Evolutionary conservation across 2,113 vertebrate species (phyloP).

Genomic region (Pteropus alecto): DNA sequence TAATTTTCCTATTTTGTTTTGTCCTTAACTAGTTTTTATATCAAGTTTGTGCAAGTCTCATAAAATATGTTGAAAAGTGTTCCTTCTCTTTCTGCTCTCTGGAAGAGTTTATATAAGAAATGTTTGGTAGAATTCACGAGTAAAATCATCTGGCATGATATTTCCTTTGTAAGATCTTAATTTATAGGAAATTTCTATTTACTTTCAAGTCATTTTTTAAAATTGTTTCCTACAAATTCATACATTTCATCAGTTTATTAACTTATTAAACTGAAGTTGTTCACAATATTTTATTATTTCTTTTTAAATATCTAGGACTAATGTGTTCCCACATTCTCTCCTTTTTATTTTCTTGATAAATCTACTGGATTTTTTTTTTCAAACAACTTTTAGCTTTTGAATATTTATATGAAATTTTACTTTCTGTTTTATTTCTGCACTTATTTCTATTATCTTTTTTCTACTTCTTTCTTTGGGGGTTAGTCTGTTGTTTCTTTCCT

Average conservation of each 20-base stretch:
- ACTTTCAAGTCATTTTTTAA: background rate
- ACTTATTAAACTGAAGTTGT: background rate
- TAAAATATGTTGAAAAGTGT: constrained; percentile 5
- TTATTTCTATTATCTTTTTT: background rate
- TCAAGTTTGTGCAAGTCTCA: background rate
- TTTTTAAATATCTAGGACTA: background rate
- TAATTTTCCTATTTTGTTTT: constrained; percentile 6
- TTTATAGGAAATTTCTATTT: constrained; percentile 24
- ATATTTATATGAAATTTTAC: constrained; percentile 3
- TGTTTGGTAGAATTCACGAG: background rate
- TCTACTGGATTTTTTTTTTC: background rate
- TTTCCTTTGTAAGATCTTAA: background rate
- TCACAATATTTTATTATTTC: background rate
- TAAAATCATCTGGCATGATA: background rate
- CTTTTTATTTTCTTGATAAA: background rate
- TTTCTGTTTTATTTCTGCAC: background rate
- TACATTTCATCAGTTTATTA: background rate
- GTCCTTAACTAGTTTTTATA: constrained; percentile 20
- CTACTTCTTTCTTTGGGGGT: background rate
- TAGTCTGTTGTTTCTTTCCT: background rate
- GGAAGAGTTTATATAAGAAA: constrained; percentile 32
- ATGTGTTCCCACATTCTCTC: background rate
- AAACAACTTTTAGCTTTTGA: background rate
- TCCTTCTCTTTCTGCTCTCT: background rate
- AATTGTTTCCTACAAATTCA: background rate